These are phyloP conservation scores for Fragum sueziense DNA, from an alignment of 2,888 invertebrate species.

Conservation along the genomic window DNA sequence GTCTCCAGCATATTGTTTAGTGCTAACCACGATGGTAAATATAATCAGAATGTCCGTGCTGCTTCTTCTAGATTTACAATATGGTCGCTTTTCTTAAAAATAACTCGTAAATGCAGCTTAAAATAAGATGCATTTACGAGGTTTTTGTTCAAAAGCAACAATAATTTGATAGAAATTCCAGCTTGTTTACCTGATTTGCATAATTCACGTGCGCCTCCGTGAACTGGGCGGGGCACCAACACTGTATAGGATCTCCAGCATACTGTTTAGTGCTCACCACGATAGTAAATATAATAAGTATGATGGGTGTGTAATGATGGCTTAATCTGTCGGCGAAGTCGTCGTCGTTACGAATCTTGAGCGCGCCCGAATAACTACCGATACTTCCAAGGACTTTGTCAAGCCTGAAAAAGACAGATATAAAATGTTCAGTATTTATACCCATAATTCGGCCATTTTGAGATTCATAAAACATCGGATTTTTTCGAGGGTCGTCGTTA, in stretches of 20 bases:
- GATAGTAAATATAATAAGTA: slow-evolving; percentile 65
- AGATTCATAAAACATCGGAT: no score
- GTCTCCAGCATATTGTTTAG: slow-evolving; percentile 70
- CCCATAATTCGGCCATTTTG: no score
- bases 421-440: neutral
- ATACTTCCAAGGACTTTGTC: slow-evolving; percentile 66
- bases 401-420: slow-evolving; percentile 50
- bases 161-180: no score
- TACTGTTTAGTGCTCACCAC: slow-evolving; percentile 68
- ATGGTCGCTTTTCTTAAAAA: no score
- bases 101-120: no score
- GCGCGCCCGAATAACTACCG: slow-evolving; percentile 52
- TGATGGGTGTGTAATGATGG: slow-evolving; percentile 66
- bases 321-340: slow-evolving; percentile 66
- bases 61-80: no score
- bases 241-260: slow-evolving; percentile 72
- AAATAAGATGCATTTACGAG: no score
- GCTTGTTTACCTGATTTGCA: slow-evolving; percentile 60
- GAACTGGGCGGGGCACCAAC: slow-evolving; percentile 75
- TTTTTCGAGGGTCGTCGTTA: no score
- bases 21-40: slow-evolving; percentile 67
- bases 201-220: slow-evolving; percentile 67
- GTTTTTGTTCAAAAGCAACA: no score
- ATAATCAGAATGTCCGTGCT: slow-evolving; percentile 63
- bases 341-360: slow-evolving; percentile 62